phyloP scores from a whole-genome alignment of 2,797 vertebrate species.

The Notoglanidium macrostoma region DNA sequence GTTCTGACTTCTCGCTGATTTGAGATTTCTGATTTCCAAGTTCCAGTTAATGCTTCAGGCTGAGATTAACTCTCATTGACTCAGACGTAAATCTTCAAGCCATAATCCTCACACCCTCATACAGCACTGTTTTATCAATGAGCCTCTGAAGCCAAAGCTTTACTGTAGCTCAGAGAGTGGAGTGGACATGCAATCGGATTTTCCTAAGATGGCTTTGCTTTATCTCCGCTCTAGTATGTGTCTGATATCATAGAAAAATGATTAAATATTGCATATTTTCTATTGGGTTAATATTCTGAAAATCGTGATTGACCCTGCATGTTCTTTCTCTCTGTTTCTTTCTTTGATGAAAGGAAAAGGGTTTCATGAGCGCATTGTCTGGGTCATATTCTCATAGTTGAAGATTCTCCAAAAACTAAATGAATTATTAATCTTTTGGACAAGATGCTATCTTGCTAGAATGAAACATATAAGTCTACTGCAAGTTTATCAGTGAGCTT shows the following conservation, averaged over 20 bases:
- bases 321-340: not conserved
- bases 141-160: not conserved
- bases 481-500: not conserved
- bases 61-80: conserved; percentile 36
- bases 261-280: not conserved
- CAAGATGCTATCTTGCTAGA: not conserved
- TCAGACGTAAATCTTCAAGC: not conserved
- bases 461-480: not conserved
- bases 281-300: not conserved
- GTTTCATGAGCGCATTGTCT: not conserved
- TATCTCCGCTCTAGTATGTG: not conserved
- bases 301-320: not conserved
- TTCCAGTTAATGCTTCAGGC: conserved; percentile 17
- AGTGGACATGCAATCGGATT: not conserved
- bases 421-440: not conserved
- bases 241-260: not conserved
- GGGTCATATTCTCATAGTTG: not conserved
- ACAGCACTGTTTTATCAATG: not conserved
- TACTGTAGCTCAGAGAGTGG: not conserved
- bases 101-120: not conserved
- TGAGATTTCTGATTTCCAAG: conserved; percentile 5
- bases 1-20: conserved; percentile 1
- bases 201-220: not conserved
- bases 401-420: not conserved
- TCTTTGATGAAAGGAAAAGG: not conserved